Base-by-base conservation (phyloP, 2,113 vertebrate genomes). In the Bambusicola thoracicus region DNA sequence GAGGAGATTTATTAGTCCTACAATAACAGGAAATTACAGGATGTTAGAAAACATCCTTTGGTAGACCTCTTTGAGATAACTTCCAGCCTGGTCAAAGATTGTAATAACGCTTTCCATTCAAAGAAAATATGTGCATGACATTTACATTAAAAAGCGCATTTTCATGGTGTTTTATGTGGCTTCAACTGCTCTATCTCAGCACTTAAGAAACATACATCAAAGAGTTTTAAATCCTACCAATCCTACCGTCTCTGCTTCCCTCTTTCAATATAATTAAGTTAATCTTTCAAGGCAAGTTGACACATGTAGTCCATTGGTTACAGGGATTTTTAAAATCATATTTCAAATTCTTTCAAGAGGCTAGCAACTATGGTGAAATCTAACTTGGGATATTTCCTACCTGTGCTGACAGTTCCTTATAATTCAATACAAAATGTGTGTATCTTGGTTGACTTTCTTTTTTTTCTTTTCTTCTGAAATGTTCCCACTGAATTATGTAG, bases 201-300 rank as follows among this genome's bases (percentile, higher is more conserved):
- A 85, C 51, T 85, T 92, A 85, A 59, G 70, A 96, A 97, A 74
- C 49, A 46, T 43, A 94, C 61, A 95, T 97, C 85, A 96, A 93
- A 96, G 93, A 87, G 17, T 88, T 97, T 95, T 81, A 90, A 95
- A 93, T 88, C 69, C 87, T 32, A 6, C 46, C 36, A 94, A 94
- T 94, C 87, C 70, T 80, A 62, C 79, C 67, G 66, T 59, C 55
- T 88, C 67, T 81, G 43, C 66, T 86, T 76, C 55, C 75, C 22
- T 10, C 66, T 82, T 93, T 87, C 90, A 89, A 3, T 46, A n/a
- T 94, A 96, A 97, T 96, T 95, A 95, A 96, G 62, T 87, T 90
- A 94, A 95, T 97, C 67, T 92, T 96, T 96, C 69, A 93, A 95
- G 86, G 81, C 89, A 92, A 92, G 51, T 86, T 81, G 89, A 92